Evolutionary conservation across 1,140 invertebrate genomes (phyloP).

Genomic region (Aphis gossypii): DNA sequence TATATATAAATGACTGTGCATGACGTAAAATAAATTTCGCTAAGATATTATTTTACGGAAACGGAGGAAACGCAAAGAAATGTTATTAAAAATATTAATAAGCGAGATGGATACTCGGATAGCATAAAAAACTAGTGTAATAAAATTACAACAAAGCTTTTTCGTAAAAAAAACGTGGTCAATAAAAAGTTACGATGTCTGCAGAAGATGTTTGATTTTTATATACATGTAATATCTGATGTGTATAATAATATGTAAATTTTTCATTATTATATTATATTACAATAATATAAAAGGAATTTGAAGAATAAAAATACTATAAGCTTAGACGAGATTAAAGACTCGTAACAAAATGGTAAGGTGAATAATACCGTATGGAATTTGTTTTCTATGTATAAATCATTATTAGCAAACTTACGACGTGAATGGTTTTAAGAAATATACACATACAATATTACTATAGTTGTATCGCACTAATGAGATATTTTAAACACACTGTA

Average conservation of each 20-base stretch:
- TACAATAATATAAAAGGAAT: not conserved
- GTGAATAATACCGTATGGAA: not conserved
- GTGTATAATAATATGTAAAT: not conserved
- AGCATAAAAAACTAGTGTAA: constrained; percentile 5
- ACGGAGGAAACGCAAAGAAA: not conserved
- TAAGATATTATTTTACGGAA: not conserved
- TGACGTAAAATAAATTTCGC: not conserved
- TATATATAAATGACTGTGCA: not conserved
- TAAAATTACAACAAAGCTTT: constrained; percentile 47
- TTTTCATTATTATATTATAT: not conserved
- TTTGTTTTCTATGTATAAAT: not conserved
- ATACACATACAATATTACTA: not conserved
- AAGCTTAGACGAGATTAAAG: not conserved
- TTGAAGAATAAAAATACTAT: not conserved
- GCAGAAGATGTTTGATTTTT: constrained; percentile 7
- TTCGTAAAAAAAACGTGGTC: constrained; percentile 27
- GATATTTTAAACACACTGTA: not conserved
- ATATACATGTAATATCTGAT: not conserved
- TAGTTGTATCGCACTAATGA: not conserved
- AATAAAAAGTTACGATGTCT: constrained; percentile 41
- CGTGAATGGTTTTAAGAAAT: not conserved
- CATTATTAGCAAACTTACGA: not conserved
- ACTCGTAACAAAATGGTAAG: not conserved
- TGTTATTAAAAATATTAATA: constrained; percentile 42
- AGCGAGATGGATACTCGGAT: not conserved